phyloP scores from a whole-genome alignment of 2,888 invertebrate genomes.

The Eupsilia transversa region DNA sequence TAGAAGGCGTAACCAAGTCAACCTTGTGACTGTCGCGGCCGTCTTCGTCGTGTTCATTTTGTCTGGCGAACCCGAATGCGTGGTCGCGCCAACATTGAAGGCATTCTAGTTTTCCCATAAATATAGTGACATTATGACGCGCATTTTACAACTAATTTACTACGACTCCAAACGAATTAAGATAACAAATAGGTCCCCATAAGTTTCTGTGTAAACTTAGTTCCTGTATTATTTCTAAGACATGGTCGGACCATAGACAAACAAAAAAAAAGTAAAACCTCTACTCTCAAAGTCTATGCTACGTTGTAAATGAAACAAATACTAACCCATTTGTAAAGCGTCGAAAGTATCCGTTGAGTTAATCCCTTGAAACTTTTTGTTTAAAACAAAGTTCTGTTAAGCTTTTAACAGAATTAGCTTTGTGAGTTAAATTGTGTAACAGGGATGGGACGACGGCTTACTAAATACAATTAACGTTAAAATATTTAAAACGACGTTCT shows the following conservation, averaged over 20 bases:
- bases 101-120: no score
- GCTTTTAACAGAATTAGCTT: constrained; percentile 40
- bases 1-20: no score
- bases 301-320: constrained; percentile 30
- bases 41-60: no score
- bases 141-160: no score
- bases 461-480: constrained; percentile 14
- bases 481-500: background rate
- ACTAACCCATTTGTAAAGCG: constrained; percentile 34
- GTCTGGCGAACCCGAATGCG: no score
- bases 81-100: no score
- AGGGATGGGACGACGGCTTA: constrained; percentile 1
- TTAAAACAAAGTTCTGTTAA: constrained; percentile 38
- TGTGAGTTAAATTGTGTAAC: constrained; percentile 28
- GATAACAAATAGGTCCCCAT: background rate
- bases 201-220: background rate
- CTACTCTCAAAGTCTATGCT: no score
- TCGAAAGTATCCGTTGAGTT: constrained; percentile 29
- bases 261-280: constrained; percentile 5
- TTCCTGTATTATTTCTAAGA: constrained; percentile 29
- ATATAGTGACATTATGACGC: no score
- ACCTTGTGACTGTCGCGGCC: no score
- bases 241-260: background rate
- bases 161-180: background rate
- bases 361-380: constrained; percentile 40